Evolutionary conservation across 2,888 invertebrate genomes (phyloP), one percentile per base, ranked within the genome.

Genomic region (Flexamia atlantica): DNA sequence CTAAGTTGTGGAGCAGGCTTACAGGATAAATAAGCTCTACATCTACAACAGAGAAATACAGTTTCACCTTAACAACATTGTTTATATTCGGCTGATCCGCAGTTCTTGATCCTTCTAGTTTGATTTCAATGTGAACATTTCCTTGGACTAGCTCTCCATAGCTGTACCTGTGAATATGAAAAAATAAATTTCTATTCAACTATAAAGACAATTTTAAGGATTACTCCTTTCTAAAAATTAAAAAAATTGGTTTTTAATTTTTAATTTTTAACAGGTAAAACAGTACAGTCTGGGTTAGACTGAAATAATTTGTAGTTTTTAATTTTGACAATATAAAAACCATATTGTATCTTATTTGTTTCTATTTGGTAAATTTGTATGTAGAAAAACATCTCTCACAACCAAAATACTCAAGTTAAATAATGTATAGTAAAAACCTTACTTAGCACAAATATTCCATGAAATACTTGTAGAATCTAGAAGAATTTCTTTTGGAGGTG

Each of bases 361-460:
- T 12, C 40, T 40, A 40, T 9, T 40, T 40, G 12, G 40, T 40
- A 40, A 9, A 40, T 40, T 40, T 40, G 12, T 40, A 12, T 12
- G 12, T 5, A 40, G 5, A 40, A 40, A 14, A 46, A 46, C 46
- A 46, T 9, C 5, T 36, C 36, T 36, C 9, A 9, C 36, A 7
- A 9, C 9, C 36, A 36, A 36, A 36, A 36, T 12, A 46, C 12
- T 12, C 17, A 1, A 46, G 46, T 46, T 9, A 46, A 46, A 14
- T 46, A 46, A 46, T 17, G 12, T 40, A 40, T 40, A 10, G 17
- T 14, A 46, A 1, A 46, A 46, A 25, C 87, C 88, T 88, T 89
- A 93, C 93, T 91, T 92, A 40, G 93, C 93, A 86, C 93, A 93
- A 0, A 93, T 79, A 50, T 80, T 92, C 23, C 91, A 92, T 90